A percentile compares a stretch with the other conserved stretches of the same genome.
These are phyloP conservation scores for Drusus annulatus DNA, from an alignment of 1,140 invertebrate genomes.

Conservation along the genomic window DNA sequence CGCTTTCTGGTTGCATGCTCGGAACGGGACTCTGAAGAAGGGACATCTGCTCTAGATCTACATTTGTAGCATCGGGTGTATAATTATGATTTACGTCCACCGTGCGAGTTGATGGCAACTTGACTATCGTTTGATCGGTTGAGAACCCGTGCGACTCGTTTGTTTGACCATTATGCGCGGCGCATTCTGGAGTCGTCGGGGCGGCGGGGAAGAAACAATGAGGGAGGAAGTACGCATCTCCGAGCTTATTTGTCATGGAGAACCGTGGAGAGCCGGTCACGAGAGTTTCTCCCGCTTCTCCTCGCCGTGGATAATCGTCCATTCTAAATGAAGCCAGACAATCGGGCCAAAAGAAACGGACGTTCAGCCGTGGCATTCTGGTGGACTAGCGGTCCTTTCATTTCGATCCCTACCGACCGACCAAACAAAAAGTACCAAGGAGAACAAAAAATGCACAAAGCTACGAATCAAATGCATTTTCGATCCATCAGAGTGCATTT, in stretches of 20 bases:
- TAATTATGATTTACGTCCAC: too few species aligned
- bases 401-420: neutral
- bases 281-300: slow-evolving; percentile 13
- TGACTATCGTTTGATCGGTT: neutral
- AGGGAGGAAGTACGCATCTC: slow-evolving; percentile 37
- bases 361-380: neutral
- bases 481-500: too few species aligned
- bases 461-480: too few species aligned
- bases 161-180: slow-evolving; percentile 2
- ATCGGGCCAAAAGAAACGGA: slow-evolving; percentile 19
- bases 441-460: too few species aligned
- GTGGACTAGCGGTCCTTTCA: neutral
- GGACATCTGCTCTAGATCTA: too few species aligned
- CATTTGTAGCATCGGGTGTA: too few species aligned
- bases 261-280: slow-evolving; percentile 25
- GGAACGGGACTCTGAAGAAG: too few species aligned
- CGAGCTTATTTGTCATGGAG: slow-evolving; percentile 39
- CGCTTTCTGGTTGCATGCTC: too few species aligned
- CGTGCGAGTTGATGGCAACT: too few species aligned
- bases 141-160: slow-evolving; percentile 23
- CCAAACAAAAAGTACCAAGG: too few species aligned
- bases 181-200: slow-evolving; percentile 33
- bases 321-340: slow-evolving; percentile 25
- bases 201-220: slow-evolving; percentile 32
- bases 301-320: slow-evolving; percentile 33